Evolutionary conservation across 2,888 invertebrate genomes (phyloP).

Genomic region (Ochlodes sylvanus): DNA sequence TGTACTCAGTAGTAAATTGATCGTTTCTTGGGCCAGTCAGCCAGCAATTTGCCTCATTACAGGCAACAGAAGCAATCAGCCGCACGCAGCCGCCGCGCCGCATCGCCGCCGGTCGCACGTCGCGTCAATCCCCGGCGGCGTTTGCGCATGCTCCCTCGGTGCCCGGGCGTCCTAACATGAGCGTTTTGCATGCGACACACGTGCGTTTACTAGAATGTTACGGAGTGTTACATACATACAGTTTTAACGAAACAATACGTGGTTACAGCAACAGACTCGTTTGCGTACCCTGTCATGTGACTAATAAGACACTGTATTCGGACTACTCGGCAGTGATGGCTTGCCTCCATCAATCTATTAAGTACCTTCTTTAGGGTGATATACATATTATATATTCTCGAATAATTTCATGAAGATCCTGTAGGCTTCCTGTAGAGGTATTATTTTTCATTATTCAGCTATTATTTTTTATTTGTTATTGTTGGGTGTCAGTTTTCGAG

Average conservation of each 20-base stretch:
- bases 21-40: not conserved
- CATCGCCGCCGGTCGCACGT: not conserved
- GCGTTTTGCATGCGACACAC: not conserved
- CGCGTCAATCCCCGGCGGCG: not conserved
- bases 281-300: not conserved
- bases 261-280: not conserved
- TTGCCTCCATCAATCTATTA: too few species aligned
- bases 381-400: too few species aligned
- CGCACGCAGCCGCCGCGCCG: not conserved
- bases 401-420: too few species aligned
- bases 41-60: slow-evolving; percentile 2
- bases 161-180: not conserved
- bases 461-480: too few species aligned
- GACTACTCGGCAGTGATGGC: too few species aligned
- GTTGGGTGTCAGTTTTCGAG: too few species aligned
- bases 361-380: too few species aligned
- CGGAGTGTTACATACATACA: not conserved
- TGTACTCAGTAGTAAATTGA: not conserved
- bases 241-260: not conserved
- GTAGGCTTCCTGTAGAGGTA: too few species aligned
- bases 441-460: too few species aligned
- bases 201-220: not conserved
- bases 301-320: not conserved
- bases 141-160: not conserved
- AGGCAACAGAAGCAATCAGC: slow-evolving; percentile 8